Conservation (phyloP, 2,113 vertebrate genomes). For the Charadrius vociferus region DNA sequence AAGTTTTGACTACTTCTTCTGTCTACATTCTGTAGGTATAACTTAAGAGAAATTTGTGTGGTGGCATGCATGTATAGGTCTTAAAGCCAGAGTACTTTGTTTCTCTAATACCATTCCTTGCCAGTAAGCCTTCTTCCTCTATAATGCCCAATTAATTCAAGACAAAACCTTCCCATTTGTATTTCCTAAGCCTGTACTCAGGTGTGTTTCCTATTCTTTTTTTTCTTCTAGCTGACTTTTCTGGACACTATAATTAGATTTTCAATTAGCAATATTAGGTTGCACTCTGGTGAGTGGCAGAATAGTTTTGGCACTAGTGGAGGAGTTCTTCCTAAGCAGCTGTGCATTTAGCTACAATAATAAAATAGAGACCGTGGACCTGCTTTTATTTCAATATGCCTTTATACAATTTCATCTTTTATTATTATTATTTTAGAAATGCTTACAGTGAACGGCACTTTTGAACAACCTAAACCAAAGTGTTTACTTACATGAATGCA, state of each 20-base stretch:
- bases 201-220: not conserved
- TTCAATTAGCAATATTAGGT: not conserved
- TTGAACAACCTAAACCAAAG: not conserved
- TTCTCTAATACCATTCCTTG: not conserved
- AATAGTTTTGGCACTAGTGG: not conserved
- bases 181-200: not conserved
- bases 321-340: not conserved
- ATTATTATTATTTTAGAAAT: not conserved
- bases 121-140: not conserved
- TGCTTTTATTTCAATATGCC: not conserved
- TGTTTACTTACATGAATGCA: not conserved
- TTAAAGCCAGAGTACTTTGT: not conserved
- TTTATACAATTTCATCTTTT: not conserved
- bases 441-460: not conserved
- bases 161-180: not conserved
- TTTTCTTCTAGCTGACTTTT: not conserved
- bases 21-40: not conserved
- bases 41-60: not conserved
- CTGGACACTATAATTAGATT: not conserved
- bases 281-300: not conserved
- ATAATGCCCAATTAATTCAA: not conserved
- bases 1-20: not conserved
- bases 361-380: not conserved
- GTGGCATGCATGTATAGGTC: not conserved
- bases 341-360: not conserved